Percentiles rank a stretch among this genome's conserved stretches.
Conservation (phyloP, 2,888 invertebrate species). For the Callinectes sapidus region DNA sequence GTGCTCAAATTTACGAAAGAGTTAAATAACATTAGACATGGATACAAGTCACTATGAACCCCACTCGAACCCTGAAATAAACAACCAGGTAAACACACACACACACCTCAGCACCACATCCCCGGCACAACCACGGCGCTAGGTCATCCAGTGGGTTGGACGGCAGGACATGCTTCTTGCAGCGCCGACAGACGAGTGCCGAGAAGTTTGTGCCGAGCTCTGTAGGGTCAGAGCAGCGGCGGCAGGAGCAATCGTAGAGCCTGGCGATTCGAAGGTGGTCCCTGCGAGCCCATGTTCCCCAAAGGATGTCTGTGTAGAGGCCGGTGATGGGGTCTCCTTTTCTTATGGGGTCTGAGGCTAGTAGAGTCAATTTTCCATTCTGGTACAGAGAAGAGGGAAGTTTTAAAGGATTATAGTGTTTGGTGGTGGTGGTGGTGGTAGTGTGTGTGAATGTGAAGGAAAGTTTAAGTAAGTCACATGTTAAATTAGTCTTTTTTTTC, state of each 20-base stretch:
- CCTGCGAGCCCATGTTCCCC: slow-evolving; percentile 73
- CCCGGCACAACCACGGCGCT: slow-evolving; percentile 74
- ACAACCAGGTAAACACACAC: background rate
- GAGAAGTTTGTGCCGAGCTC: slow-evolving; percentile 72
- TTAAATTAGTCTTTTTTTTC: too few species aligned
- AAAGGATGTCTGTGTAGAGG: slow-evolving; percentile 73
- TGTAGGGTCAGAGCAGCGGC: slow-evolving; percentile 71
- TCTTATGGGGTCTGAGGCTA: slow-evolving; percentile 82
- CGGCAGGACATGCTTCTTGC: slow-evolving; percentile 78
- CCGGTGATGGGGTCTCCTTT: slow-evolving; percentile 75
- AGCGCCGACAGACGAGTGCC: slow-evolving; percentile 65
- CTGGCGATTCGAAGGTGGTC: slow-evolving; percentile 70
- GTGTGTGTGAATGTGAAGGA: too few species aligned
- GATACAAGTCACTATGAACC: too few species aligned
- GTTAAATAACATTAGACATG: too few species aligned
- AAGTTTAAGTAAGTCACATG: too few species aligned
- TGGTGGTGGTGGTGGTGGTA: too few species aligned
- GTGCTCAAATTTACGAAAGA: too few species aligned
- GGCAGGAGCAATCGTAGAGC: slow-evolving; percentile 68
- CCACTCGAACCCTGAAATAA: background rate
- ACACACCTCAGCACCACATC: slow-evolving; percentile 73
- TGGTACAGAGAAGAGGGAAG: background rate
- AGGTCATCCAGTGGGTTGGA: slow-evolving; percentile 77
- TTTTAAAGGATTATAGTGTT: background rate
- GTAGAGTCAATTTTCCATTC: slow-evolving; percentile 78